Percentiles rank a stretch among this genome's conserved stretches.
phyloP scores from a whole-genome alignment of 2,113 vertebrate genomes.

The Pimephales promelas region DNA sequence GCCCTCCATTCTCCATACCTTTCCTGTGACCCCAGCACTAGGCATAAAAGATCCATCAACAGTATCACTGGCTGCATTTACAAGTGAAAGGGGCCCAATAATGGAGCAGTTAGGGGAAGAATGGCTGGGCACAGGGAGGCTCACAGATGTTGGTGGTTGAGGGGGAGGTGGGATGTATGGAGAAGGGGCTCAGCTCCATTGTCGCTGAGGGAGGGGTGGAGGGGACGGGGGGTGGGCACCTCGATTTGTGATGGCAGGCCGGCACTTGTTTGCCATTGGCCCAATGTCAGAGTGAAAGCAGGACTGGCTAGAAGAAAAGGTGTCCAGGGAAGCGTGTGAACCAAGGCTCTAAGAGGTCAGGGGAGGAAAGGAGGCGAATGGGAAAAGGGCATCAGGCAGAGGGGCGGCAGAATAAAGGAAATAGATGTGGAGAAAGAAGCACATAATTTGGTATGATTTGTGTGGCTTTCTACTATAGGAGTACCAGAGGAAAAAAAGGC shows the following conservation, averaged over 20 bases:
- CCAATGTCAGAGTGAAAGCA: conserved; percentile 67
- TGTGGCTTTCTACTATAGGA: conserved; percentile 23
- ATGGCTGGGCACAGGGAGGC: conserved; percentile 83
- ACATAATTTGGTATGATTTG: conserved; percentile 47
- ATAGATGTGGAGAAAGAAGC: conserved; percentile 22
- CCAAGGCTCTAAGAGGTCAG: conserved; percentile 54
- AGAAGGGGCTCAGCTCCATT: conserved; percentile 63
- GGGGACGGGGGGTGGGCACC: background rate
- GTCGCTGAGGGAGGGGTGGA: conserved; percentile 33
- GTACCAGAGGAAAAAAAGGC: background rate
- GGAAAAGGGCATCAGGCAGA: background rate
- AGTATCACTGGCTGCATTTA: conserved; percentile 72
- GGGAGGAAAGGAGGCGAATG: background rate
- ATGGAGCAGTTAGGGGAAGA: conserved; percentile 88
- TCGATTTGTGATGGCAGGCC: conserved; percentile 80
- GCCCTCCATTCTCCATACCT: conserved; percentile 54
- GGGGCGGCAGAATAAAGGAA: conserved; percentile 8
- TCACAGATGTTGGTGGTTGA: conserved; percentile 89
- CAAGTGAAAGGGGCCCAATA: conserved; percentile 86
- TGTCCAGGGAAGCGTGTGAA: conserved; percentile 83
- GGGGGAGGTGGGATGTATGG: conserved; percentile 78
- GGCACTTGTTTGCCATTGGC: conserved; percentile 77
- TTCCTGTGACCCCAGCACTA: conserved; percentile 60
- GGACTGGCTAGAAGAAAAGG: conserved; percentile 82
- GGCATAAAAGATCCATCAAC: conserved; percentile 65